Percentiles rank a stretch among this genome's conserved stretches.
phyloP scores from a whole-genome alignment of 1,140 invertebrate genomes.

The Sinella curviseta region DNA sequence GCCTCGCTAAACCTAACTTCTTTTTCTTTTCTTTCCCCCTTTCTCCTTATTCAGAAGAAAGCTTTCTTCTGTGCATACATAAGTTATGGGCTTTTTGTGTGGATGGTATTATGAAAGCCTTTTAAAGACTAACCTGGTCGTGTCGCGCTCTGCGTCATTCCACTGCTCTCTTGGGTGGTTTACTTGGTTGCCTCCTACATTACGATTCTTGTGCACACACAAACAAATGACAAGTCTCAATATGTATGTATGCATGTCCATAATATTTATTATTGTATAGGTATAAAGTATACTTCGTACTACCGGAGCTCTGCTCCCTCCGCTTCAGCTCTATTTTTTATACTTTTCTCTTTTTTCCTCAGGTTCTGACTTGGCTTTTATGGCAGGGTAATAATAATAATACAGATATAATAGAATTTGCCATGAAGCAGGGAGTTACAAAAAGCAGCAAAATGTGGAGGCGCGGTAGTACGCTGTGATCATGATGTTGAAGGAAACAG shows the following conservation, averaged over 20 bases:
- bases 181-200: conserved; percentile 8
- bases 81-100: not conserved
- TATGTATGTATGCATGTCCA: too few species aligned
- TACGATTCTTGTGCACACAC: not conserved
- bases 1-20: not conserved
- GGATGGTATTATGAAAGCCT: conserved; percentile 4
- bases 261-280: too few species aligned
- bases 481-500: not conserved
- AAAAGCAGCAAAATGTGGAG: not conserved
- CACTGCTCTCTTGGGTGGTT: conserved; percentile 19
- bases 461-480: not conserved
- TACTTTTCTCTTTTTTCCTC: not conserved
- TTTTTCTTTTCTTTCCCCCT: not conserved
- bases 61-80: conserved; percentile 2
- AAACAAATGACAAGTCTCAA: not conserved
- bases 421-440: not conserved
- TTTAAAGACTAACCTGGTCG: conserved; percentile 22
- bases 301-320: too few species aligned
- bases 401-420: conserved; percentile 25
- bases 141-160: conserved; percentile 19
- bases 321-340: too few species aligned
- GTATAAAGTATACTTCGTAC: too few species aligned
- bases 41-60: too few species aligned
- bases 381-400: conserved; percentile 16
- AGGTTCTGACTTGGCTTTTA: conserved; percentile 11